These are phyloP conservation scores for Suricata suricatta DNA, from an alignment of 2,113 vertebrate species.

Conservation along the genomic window DNA sequence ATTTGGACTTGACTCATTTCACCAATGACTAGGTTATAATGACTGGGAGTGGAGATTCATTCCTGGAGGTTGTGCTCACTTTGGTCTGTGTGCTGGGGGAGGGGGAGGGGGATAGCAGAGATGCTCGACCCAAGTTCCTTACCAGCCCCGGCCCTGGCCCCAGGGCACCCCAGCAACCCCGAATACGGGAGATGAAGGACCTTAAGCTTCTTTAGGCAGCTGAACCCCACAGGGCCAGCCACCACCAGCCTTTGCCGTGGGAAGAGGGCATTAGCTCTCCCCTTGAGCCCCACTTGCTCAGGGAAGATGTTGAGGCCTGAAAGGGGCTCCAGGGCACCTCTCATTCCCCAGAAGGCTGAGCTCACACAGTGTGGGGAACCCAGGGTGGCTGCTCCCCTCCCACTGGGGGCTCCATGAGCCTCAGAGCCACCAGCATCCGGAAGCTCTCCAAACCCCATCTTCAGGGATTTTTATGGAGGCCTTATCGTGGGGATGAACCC, in stretches of 20 bases:
- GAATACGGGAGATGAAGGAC: background rate
- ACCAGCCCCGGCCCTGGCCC: background rate
- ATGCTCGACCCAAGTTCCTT: background rate
- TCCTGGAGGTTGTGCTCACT: background rate
- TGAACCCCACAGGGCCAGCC: background rate
- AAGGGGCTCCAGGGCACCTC: background rate
- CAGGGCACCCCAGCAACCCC: background rate
- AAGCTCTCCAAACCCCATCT: background rate
- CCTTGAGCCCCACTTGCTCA: fast-evolving
- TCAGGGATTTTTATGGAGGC: background rate
- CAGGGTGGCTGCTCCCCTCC: background rate
- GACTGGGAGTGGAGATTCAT: background rate
- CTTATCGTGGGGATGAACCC: background rate
- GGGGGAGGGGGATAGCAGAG: no score
- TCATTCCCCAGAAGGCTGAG: background rate
- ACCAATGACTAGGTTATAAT: background rate
- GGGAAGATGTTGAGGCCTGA: background rate
- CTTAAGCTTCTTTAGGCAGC: background rate
- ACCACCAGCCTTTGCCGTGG: background rate
- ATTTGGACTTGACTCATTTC: constrained; percentile 5
- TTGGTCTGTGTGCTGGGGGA: background rate
- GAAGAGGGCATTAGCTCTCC: background rate
- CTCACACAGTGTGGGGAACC: background rate
- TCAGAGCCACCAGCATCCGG: background rate
- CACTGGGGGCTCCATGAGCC: no score